Conservation (phyloP, 2,888 invertebrate species). For the Brassicogethes aeneus region DNA sequence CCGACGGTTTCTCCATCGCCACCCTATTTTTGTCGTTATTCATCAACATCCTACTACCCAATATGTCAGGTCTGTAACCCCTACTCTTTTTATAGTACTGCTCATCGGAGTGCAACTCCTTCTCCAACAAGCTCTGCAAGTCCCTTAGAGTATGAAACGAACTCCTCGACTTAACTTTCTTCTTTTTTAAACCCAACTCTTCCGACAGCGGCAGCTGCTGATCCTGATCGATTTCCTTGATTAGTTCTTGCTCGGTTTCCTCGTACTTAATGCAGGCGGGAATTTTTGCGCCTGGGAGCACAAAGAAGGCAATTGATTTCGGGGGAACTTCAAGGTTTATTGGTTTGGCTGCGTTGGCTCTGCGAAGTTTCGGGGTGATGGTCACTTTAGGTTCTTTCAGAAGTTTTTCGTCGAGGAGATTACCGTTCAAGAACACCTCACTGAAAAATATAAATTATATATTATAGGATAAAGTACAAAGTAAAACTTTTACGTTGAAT, state of each 20-base stretch:
- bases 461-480: background rate
- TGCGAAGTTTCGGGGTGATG: constrained; percentile 39
- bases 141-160: constrained; percentile 14
- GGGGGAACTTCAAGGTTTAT: constrained; percentile 54
- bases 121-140: constrained; percentile 20
- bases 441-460: constrained; percentile 34
- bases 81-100: constrained; percentile 23
- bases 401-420: constrained; percentile 48
- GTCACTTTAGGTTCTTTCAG: constrained; percentile 40
- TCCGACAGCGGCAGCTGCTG: constrained; percentile 39
- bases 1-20: background rate
- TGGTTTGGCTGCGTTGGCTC: constrained; percentile 44
- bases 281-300: constrained; percentile 56
- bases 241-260: constrained; percentile 25
- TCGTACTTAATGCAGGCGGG: constrained; percentile 45
- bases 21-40: too few species aligned
- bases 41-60: background rate
- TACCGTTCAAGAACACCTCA: constrained; percentile 55
- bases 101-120: constrained; percentile 30
- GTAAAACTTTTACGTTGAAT: constrained; percentile 28
- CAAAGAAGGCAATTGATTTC: constrained; percentile 66
- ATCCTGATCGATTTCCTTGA: constrained; percentile 31
- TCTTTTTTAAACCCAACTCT: constrained; percentile 33
- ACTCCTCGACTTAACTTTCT: constrained; percentile 26
- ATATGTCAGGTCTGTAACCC: background rate